Evolutionary conservation across 2,888 invertebrate species (phyloP), one percentile per base, ranked within the genome.

Genomic region (Cataglyphis cursor): DNA sequence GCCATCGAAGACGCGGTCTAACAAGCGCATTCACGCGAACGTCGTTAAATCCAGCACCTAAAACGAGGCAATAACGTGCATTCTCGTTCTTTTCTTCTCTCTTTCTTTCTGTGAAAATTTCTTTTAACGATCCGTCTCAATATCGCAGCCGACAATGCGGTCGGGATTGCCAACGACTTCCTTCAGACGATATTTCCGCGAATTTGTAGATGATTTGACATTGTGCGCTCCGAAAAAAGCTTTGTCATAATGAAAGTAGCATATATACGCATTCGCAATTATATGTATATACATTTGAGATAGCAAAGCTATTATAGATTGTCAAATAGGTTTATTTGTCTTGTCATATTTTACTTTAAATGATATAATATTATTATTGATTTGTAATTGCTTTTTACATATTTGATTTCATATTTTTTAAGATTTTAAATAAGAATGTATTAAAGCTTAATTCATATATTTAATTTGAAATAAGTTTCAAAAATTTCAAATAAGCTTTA

Each of bases 111-210:
- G 31, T 68, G 48, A 87, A 83, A 83, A 84, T 84, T 88, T 90
- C 84, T 89, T 84, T 85, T 88, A 90, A 90, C 86, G 87, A 90
- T 89, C 83, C 85, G 83, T 85, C 87, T 75, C 73, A 75, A 51
- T 72, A 81, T 81, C 74, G 68, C 73, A 74, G 78, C 76, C 83
- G 81, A 90, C 90, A 90, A 90, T 90, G 88, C 89, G 73, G 84
- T 81, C 87, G 85, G 81, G 90, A 90, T 90, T 90, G 89, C 89
- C 51, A 85, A 88, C 89, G 86, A 86, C 89, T 90, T 90, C 88
- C 90, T 85, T 89, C 87, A 81, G 72, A 59, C 87, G 83, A 44
- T 87, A 85, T 86, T 90, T 89, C 86, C 86, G 76, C 61, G 44
- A 78, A 70, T 57, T 78, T 70, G 72, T 31, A 41, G 24, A 35